Evolutionary conservation across 1,140 invertebrate genomes (phyloP), one percentile per base, ranked within the genome.

Genomic region (Triops cancriformis): DNA sequence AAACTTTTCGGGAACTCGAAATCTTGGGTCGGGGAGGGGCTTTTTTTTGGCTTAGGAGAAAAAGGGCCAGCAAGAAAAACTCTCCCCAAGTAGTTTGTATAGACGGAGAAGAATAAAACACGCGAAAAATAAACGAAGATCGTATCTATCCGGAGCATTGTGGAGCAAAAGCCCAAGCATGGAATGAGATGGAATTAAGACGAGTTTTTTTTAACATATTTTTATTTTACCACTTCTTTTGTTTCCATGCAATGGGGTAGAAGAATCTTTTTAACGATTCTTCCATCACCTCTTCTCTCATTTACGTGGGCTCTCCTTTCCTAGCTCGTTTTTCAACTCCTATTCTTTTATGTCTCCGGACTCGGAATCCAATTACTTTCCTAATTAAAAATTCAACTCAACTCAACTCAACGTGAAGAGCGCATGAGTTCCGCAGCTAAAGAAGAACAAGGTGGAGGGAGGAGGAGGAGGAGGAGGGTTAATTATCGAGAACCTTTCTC

Each of bases 301-400:
- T 64, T 64, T 64, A 64, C 51, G 51, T 64, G 51, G 51, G 51
- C 51, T 64, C 51, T 64, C 51, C 51, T 64, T 64, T 64, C 51
- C 51, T 6, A 64, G 51, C 51, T 64, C 51, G 51, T 64, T 64
- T 64, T 64, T 64, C 51, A 64, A 64, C 51, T 64, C 51, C 51
- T 64, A 64, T 64, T 64, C 51, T 64, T 64, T 64, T 64, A 23
- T 64, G 51, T 64, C 51, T 18, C 51, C 23, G 51, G 51, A 64
- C 51, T 64, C 18, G 51, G 51, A 64, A 64, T 64, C 51, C 51
- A 64, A 64, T 64, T 64, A 64, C 51, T 64, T 64, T 64, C 51
- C 51, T 64, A 64, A 64, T 64, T 64, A 64, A 64, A 64, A 64
- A 64, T 64, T 64, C 51, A 64, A 64, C 51, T 64, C 18, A 64